Evolutionary conservation across 2,797 vertebrate genomes (phyloP).

Genomic region (Enteromius paludinosus): DNA sequence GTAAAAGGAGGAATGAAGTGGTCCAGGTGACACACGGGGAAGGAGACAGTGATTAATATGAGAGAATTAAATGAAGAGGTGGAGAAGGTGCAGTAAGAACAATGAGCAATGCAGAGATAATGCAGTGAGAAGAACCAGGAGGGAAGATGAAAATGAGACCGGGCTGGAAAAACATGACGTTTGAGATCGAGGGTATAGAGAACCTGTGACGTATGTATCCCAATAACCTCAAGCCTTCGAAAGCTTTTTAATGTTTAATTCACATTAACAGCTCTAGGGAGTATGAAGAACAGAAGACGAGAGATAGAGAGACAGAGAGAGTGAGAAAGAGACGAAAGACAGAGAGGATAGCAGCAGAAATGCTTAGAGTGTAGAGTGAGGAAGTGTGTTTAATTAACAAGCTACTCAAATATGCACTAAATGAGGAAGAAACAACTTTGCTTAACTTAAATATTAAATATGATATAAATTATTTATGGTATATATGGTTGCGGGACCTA

Average conservation of each 20-base stretch:
- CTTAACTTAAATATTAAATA: not conserved
- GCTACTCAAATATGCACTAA: not conserved
- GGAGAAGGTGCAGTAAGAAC: constrained; percentile 66
- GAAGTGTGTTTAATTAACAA: constrained; percentile 32
- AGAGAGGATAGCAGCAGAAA: constrained; percentile 44
- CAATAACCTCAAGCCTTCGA: constrained; percentile 63
- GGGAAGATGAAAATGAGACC: constrained; percentile 51
- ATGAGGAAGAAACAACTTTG: not conserved
- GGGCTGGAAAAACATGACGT: constrained; percentile 36
- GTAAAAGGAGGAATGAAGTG: constrained; percentile 8
- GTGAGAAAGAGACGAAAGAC: constrained; percentile 46
- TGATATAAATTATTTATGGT: not conserved
- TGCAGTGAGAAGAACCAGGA: constrained; percentile 53
- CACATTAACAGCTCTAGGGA: constrained; percentile 59
- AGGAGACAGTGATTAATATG: constrained; percentile 33
- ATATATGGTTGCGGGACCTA: not conserved
- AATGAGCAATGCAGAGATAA: constrained; percentile 68
- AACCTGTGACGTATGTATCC: constrained; percentile 65
- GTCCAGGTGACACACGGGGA: constrained; percentile 10
- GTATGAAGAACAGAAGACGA: constrained; percentile 52
- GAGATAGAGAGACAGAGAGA: constrained; percentile 47
- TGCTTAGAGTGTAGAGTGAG: constrained; percentile 20
- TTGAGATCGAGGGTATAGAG: constrained; percentile 51
- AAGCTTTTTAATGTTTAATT: constrained; percentile 73
- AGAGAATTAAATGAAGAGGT: constrained; percentile 35